A percentile compares a stretch with the other conserved stretches of the same genome.
Conservation (phyloP, 2,113 vertebrate genomes). For the Saccopteryx bilineata region DNA sequence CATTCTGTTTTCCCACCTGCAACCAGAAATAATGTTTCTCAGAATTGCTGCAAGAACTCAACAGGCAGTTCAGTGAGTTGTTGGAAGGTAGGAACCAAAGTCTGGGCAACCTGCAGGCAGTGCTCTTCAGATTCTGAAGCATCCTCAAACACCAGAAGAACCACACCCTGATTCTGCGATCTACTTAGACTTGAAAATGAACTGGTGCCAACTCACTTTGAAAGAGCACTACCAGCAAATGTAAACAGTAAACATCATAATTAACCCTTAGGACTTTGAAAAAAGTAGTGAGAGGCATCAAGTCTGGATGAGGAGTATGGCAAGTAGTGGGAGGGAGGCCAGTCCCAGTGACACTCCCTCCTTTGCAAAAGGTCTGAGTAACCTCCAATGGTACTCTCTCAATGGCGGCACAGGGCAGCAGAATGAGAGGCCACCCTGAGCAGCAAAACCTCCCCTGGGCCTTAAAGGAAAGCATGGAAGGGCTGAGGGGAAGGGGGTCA, state of each 20-base stretch:
- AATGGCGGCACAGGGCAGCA: rapidly evolving
- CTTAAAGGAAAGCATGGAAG: neutral
- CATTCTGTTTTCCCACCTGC: neutral
- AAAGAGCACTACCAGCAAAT: neutral
- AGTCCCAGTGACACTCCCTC: neutral
- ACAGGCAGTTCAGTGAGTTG: neutral
- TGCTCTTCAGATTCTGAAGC: neutral
- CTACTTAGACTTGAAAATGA: neutral
- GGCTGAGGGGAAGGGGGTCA: neutral
- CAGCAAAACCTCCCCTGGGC: neutral
- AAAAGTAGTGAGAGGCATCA: neutral
- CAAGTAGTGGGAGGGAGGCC: neutral
- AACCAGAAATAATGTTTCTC: neutral
- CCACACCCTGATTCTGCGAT: neutral
- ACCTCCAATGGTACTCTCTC: neutral
- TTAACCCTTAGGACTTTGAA: slow-evolving; percentile 38
- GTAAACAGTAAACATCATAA: slow-evolving; percentile 29
- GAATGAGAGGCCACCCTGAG: neutral
- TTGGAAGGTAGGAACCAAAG: neutral
- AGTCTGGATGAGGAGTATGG: neutral
- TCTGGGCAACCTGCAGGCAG: neutral
- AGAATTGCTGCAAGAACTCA: neutral
- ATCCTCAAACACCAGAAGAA: neutral
- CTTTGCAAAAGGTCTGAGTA: neutral
- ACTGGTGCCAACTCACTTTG: neutral